Evolutionary conservation across 1,140 invertebrate species (phyloP).

Genomic region (Wiebesia pumilae): DNA sequence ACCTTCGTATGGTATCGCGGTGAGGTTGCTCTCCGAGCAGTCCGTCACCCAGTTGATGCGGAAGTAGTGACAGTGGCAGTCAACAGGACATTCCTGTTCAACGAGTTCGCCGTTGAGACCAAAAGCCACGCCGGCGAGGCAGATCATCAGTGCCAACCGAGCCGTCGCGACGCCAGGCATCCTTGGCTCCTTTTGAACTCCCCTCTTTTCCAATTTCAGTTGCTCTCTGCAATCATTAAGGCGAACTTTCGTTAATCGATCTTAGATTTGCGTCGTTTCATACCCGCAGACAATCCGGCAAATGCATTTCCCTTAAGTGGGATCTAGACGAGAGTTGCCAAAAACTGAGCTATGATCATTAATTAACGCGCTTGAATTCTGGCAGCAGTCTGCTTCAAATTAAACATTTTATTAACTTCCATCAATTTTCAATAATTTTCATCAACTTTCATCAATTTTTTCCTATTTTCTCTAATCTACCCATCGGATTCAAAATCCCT

Average conservation of each 20-base stretch:
- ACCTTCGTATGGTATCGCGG: constrained; percentile 80
- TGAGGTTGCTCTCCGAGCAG: constrained; percentile 85
- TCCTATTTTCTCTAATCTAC: no score
- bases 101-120: constrained; percentile 78
- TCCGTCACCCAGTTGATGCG: constrained; percentile 86
- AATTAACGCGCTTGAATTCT: no score
- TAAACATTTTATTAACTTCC: no score
- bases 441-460: no score
- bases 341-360: no score
- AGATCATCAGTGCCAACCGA: constrained; percentile 51
- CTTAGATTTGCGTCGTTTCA: neutral
- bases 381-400: no score
- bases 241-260: constrained; percentile 5
- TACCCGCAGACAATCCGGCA: no score
- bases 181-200: neutral
- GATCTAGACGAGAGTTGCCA: no score
- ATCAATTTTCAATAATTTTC: no score
- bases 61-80: constrained; percentile 86
- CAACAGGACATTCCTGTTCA: constrained; percentile 82
- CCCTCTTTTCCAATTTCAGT: neutral
- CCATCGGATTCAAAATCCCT: no score
- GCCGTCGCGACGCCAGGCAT: constrained; percentile 34
- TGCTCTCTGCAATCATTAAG: constrained; percentile 5
- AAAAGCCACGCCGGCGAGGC: constrained; percentile 48
- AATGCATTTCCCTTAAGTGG: no score